Conservation (phyloP, 2,113 vertebrate species). For the Tragelaphus strepsiceros region DNA sequence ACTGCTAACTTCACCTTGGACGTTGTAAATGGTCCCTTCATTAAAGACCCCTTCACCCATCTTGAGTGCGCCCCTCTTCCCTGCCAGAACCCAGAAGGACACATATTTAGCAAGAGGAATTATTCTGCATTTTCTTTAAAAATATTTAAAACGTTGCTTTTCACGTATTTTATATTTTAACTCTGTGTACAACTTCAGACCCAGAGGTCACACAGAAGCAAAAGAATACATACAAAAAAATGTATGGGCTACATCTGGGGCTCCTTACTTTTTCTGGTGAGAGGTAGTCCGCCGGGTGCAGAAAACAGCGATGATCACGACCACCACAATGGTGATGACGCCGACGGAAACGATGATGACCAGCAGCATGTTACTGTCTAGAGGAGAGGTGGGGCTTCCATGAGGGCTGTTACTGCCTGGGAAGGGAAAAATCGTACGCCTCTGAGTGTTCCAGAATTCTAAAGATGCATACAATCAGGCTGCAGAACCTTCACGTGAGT, state of each 20-base stretch:
- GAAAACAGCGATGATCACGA: constrained; percentile 94
- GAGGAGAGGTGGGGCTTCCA: constrained; percentile 82
- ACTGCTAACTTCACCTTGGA: background rate
- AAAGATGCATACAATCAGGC: background rate
- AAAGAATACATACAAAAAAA: background rate
- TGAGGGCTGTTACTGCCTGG: constrained; percentile 90
- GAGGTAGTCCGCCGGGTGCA: constrained; percentile 94
- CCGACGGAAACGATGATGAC: constrained; percentile 95
- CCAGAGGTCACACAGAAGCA: background rate
- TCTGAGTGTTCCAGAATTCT: background rate
- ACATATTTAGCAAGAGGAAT: background rate
- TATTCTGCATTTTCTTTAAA: background rate
- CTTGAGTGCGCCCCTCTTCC: background rate
- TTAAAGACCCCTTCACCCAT: background rate
- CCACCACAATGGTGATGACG: constrained; percentile 92
- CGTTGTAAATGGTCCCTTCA: background rate
- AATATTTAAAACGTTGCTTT: background rate
- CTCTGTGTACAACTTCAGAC: background rate
- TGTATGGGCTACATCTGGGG: background rate
- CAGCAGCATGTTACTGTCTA: constrained; percentile 91
- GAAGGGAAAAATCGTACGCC: background rate
- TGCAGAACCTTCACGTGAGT: background rate
- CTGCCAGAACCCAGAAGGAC: background rate
- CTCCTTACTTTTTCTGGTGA: constrained; percentile 95
- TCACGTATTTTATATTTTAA: background rate